Evolutionary conservation across 2,113 vertebrate genomes (phyloP).

Genomic region (Chionis minor): DNA sequence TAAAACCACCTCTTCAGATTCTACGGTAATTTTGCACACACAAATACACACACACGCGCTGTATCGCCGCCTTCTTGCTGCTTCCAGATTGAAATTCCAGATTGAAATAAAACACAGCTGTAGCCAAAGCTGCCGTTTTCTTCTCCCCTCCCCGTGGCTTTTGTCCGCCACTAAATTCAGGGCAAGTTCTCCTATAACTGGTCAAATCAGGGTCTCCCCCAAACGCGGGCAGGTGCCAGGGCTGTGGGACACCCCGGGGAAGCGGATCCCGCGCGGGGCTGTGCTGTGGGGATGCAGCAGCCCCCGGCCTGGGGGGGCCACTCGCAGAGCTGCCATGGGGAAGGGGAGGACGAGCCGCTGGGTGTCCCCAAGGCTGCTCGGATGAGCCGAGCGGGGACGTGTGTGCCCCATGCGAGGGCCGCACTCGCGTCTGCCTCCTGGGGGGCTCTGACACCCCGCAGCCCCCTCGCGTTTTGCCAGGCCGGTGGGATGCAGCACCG

Average conservation of each 20-base stretch:
- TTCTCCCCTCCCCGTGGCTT: rapidly evolving
- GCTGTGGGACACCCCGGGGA: background rate
- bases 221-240: background rate
- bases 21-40: background rate
- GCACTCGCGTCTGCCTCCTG: rapidly evolving
- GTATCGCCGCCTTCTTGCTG: background rate
- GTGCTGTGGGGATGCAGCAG: background rate
- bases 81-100: background rate
- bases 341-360: background rate
- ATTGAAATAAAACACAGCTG: background rate
- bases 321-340: rapidly evolving
- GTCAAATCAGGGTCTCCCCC: background rate
- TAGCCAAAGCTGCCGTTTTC: background rate
- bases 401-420: rapidly evolving
- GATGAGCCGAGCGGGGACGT: rapidly evolving
- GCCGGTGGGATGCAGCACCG: rapidly evolving
- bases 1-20: rapidly evolving
- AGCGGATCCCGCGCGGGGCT: rapidly evolving
- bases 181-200: rapidly evolving
- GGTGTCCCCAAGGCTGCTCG: no score
- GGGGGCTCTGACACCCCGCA: background rate
- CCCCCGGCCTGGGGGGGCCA: background rate
- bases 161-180: background rate
- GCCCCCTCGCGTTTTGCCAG: rapidly evolving
- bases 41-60: background rate